phyloP scores from a whole-genome alignment of 1,140 invertebrate species.

The Glossosoma conforme region DNA sequence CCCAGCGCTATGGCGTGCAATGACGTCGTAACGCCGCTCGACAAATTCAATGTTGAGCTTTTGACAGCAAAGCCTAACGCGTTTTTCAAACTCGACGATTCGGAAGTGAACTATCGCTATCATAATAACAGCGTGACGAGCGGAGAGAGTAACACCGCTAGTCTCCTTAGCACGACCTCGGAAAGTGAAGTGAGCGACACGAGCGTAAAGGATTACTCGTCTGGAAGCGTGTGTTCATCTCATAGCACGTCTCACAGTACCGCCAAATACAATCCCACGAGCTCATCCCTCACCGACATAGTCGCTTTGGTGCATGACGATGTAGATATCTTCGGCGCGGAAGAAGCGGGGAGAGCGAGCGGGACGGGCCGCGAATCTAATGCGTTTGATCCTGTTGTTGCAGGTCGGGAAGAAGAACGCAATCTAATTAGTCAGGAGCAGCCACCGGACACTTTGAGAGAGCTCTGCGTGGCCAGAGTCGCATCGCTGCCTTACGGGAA shows the following conservation, averaged over 20 bases:
- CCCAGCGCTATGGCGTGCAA: constrained; percentile 25
- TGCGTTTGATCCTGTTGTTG: not conserved
- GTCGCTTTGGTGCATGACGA: constrained; percentile 43
- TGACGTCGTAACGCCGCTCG: constrained; percentile 26
- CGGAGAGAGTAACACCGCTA: not conserved
- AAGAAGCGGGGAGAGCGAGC: not conserved
- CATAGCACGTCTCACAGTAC: constrained; percentile 42
- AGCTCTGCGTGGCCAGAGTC: constrained; percentile 60
- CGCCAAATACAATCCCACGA: constrained; percentile 47
- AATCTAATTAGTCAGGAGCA: too few relatives aligned
- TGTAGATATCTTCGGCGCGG: not conserved
- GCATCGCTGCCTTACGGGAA: constrained; percentile 59
- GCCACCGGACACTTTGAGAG: constrained; percentile 34
- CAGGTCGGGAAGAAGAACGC: constrained; percentile 9
- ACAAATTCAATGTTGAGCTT: constrained; percentile 28
- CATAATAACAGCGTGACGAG: too few relatives aligned
- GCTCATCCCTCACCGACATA: constrained; percentile 47
- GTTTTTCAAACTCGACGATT: not conserved
- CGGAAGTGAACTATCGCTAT: too few relatives aligned
- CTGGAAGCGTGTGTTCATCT: constrained; percentile 44
- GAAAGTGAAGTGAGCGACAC: constrained; percentile 15
- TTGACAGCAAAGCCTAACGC: not conserved
- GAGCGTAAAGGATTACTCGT: constrained; percentile 33
- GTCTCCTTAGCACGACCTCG: not conserved
- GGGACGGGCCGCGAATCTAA: constrained; percentile 17